A percentile compares a stretch with the other conserved stretches of the same genome.
These are phyloP conservation scores for Cryptops parisi DNA, from an alignment of 2,888 invertebrate genomes.

Conservation along the genomic window DNA sequence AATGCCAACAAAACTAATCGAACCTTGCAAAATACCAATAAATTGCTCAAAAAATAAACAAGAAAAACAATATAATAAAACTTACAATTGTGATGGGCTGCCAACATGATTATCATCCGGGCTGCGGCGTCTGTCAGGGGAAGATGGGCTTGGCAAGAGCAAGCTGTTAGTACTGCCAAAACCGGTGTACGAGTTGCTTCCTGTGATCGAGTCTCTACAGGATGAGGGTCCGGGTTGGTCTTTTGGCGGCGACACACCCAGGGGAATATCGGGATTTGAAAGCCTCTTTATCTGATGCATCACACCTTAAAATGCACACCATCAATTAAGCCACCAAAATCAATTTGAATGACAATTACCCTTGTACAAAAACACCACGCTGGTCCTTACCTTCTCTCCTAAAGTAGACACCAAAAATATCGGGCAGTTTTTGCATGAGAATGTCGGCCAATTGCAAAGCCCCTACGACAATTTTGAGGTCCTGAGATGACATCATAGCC, in stretches of 20 bases:
- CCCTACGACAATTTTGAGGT: conserved; percentile 89
- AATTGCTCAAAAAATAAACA: too few relatives aligned
- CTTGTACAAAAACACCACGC: not conserved
- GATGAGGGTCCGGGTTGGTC: conserved; percentile 15
- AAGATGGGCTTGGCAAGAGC: conserved; percentile 17
- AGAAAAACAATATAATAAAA: conserved; percentile 1
- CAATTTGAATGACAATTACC: not conserved
- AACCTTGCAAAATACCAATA: too few relatives aligned
- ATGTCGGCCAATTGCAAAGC: conserved; percentile 95
- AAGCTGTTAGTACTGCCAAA: conserved; percentile 21
- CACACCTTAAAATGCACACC: too few relatives aligned
- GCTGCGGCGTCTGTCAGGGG: conserved; percentile 16
- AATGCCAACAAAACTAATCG: too few relatives aligned
- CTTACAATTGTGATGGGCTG: conserved; percentile 26
- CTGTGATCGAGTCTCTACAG: conserved; percentile 10
- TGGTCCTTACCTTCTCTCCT: conserved; percentile 62
- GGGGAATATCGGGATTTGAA: conserved; percentile 46
- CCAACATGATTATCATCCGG: conserved; percentile 18
- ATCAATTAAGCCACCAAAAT: too few relatives aligned
- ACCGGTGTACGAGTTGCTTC: conserved; percentile 4
- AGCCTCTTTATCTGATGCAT: conserved; percentile 70
- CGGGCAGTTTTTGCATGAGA: conserved; percentile 88
- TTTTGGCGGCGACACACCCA: conserved; percentile 28
- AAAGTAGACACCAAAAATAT: conserved; percentile 90
- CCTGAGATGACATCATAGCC: conserved; percentile 95